Percentiles rank a stretch among this genome's conserved stretches.
Evolutionary conservation across 2,797 vertebrate genomes (phyloP).

Genomic region (Vespertilio murinus): DNA sequence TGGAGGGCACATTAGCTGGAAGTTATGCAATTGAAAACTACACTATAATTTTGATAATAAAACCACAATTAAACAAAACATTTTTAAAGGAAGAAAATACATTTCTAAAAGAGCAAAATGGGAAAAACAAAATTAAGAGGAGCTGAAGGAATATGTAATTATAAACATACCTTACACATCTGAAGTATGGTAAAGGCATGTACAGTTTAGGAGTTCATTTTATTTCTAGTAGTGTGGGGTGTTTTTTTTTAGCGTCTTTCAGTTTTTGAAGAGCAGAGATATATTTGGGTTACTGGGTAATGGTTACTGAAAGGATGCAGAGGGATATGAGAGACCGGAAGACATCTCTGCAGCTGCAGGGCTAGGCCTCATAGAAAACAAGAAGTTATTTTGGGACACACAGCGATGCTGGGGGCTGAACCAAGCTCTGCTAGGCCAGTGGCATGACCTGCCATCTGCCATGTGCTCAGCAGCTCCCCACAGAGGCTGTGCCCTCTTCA

Average conservation of each 20-base stretch:
- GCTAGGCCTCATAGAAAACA: neutral
- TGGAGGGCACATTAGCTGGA: constrained; percentile 47
- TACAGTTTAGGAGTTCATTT: constrained; percentile 9
- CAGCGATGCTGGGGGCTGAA: neutral
- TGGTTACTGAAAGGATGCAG: neutral
- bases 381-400: constrained; percentile 41
- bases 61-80: constrained; percentile 62
- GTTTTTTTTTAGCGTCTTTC: constrained; percentile 1
- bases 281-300: neutral
- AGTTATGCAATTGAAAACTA: constrained; percentile 70
- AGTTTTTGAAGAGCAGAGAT: constrained; percentile 38
- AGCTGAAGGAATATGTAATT: constrained; percentile 50
- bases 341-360: neutral
- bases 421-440: neutral
- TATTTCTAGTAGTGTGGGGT: neutral
- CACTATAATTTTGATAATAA: constrained; percentile 70
- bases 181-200: neutral
- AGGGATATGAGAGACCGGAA: neutral
- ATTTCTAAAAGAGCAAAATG: constrained; percentile 57
- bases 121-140: constrained; percentile 72
- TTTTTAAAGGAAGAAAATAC: neutral
- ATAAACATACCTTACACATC: constrained; percentile 30
- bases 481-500: neutral
- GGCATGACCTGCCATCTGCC: neutral
- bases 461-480: neutral